A percentile compares a stretch with the other conserved stretches of the same genome.
These are phyloP conservation scores for Gymnodraco acuticeps DNA, from an alignment of 2,797 vertebrate genomes.

Conservation along the genomic window DNA sequence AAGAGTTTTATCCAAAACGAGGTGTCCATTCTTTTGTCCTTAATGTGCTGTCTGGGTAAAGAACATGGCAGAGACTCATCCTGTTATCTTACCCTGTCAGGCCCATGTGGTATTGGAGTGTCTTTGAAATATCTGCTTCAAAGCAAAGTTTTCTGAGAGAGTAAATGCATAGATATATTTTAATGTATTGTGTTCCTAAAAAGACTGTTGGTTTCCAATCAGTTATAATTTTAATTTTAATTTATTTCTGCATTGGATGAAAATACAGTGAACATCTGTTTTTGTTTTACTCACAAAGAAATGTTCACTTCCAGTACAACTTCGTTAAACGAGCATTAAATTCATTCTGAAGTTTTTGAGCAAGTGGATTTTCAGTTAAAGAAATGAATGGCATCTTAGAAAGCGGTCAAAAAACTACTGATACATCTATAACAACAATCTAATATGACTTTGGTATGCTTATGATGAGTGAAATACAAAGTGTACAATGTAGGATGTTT, in stretches of 20 bases:
- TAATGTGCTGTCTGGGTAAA: constrained; percentile 18
- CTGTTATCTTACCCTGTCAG: neutral
- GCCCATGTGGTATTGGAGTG: neutral
- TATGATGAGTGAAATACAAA: neutral
- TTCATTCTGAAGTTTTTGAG: neutral
- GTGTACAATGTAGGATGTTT: neutral
- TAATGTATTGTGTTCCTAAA: no score
- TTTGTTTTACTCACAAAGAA: neutral
- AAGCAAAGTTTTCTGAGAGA: neutral
- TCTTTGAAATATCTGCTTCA: neutral
- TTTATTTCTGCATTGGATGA: neutral
- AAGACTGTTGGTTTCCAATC: no score
- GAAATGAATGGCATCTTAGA: neutral
- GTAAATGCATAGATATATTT: no score
- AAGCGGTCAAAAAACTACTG: neutral
- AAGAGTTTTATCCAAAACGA: constrained; percentile 38
- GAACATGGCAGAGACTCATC: neutral
- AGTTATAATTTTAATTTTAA: neutral
- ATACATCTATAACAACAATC: neutral
- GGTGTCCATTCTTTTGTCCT: constrained; percentile 18
- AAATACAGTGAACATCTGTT: neutral
- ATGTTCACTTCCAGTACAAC: neutral
- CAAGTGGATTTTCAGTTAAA: neutral
- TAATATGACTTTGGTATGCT: neutral
- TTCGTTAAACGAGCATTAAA: neutral